A percentile compares a stretch with the other conserved stretches of the same genome.
These are phyloP conservation scores for Tetrao urogallus DNA, from an alignment of 2,113 vertebrate genomes.

Conservation along the genomic window DNA sequence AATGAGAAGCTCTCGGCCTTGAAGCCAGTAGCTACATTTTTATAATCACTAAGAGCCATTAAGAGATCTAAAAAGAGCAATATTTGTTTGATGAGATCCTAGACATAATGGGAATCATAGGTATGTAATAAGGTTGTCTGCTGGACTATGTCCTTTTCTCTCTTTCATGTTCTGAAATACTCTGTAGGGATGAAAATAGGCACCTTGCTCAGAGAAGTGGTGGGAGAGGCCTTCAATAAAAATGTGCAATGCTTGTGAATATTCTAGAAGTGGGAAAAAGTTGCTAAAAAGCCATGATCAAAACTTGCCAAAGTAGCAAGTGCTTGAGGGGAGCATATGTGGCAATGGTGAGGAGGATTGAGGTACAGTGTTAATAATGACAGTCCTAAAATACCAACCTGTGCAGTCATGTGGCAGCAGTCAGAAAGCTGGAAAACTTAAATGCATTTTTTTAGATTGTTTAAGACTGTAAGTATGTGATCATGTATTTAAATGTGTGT, in stretches of 20 bases:
- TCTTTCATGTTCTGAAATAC: neutral
- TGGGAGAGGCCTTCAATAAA: neutral
- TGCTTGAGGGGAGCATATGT: rapidly evolving
- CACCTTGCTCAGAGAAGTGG: neutral
- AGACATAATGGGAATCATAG: neutral
- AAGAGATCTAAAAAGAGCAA: neutral
- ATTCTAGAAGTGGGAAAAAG: neutral
- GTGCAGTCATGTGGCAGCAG: neutral
- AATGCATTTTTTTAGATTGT: rapidly evolving
- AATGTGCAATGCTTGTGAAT: neutral
- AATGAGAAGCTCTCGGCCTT: neutral
- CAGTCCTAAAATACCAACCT: rapidly evolving
- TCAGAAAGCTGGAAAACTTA: neutral
- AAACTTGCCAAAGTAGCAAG: neutral
- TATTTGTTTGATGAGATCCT: neutral
- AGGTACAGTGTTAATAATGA: neutral
- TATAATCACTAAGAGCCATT: no score
- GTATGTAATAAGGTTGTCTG: neutral
- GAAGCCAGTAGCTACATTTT: neutral
- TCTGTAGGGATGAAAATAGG: neutral
- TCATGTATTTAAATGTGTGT: neutral
- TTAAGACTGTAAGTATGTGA: neutral
- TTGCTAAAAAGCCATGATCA: neutral
- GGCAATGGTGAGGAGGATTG: neutral
- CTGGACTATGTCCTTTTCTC: neutral